A percentile compares a stretch with the other conserved stretches of the same genome.
These are phyloP conservation scores for Xanthorhoe designata DNA, from an alignment of 2,888 invertebrate species.

Conservation along the genomic window DNA sequence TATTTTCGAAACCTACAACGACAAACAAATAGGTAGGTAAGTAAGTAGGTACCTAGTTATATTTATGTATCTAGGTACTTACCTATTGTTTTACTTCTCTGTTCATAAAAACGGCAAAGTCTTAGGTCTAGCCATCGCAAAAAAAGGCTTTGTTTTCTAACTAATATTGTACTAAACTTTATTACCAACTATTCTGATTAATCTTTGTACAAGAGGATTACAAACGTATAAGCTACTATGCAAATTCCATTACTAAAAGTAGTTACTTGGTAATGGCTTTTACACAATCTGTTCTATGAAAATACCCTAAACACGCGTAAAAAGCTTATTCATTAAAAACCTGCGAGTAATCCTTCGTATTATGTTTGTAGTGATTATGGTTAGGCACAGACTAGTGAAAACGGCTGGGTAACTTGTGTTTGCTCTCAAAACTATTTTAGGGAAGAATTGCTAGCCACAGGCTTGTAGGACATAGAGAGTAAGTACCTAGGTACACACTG, in stretches of 20 bases:
- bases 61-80: no score
- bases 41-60: no score
- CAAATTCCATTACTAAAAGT: constrained; percentile 15
- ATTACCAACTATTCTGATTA: not conserved
- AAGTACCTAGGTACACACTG: no score
- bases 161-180: constrained; percentile 1
- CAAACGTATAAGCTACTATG: constrained; percentile 5
- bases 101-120: no score
- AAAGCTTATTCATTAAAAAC: constrained; percentile 67
- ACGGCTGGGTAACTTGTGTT: constrained; percentile 10
- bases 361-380: constrained; percentile 53
- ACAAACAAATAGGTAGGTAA: no score
- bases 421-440: no score
- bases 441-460: no score
- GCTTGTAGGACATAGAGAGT: no score
- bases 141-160: not conserved
- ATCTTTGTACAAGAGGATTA: constrained; percentile 1
- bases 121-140: not conserved
- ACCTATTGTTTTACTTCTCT: no score
- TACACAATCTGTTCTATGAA: constrained; percentile 33
- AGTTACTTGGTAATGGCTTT: constrained; percentile 16
- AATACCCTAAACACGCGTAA: constrained; percentile 47
- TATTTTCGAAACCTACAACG: no score
- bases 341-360: constrained; percentile 68
- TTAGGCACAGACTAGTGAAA: constrained; percentile 13